Evolutionary conservation across 2,888 invertebrate species (phyloP), one percentile per base, ranked within the genome.

Genomic region (Seladonia tumulorum): DNA sequence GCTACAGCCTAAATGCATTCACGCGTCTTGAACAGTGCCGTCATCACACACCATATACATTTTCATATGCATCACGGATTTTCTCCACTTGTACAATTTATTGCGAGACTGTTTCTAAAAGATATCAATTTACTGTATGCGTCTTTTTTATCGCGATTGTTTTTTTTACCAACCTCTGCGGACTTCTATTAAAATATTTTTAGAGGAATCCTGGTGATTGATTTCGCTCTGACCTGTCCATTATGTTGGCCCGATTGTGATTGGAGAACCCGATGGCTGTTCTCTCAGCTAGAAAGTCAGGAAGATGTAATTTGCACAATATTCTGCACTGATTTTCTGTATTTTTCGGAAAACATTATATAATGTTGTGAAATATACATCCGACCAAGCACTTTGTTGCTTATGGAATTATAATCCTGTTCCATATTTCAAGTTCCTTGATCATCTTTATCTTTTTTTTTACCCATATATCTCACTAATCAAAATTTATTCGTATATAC

Each of bases 21-120:
- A 79, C 75, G 70, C 60, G 78, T 71, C 73, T 45, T 57, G 39
- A n/a, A 57, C 45, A 47, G 47, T 47, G 60, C 45, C 80, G 80
- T 60, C 81, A 77, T 25, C 39, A 39, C 39, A 39, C 10, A 68
- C 39, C 22, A 22, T 18, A 22, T 22, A 47, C 53, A 72, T 29
- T 25, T 87, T 87, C 83, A 42, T 82, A 86, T 76, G 47, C 73
- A 60, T 80, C 76, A 81, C 60, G 60, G 25, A 86, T 87, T 89
- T 87, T 82, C 78, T 22, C 74, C 82, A 89, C 47, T 90, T 90
- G 70, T 88, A 88, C 76, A 76, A 88, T 85, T 85, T 85, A 86
- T 83, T 87, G 35, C 22, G 53, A 87, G 72, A 89, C 77, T 85
- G 70, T 88, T 89, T 87, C 47, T 86, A 86, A n/a, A 73, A 74